Percentiles rank a stretch among this genome's conserved stretches.
phyloP scores from a whole-genome alignment of 2,797 vertebrate genomes.

The Dallia pectoralis region DNA sequence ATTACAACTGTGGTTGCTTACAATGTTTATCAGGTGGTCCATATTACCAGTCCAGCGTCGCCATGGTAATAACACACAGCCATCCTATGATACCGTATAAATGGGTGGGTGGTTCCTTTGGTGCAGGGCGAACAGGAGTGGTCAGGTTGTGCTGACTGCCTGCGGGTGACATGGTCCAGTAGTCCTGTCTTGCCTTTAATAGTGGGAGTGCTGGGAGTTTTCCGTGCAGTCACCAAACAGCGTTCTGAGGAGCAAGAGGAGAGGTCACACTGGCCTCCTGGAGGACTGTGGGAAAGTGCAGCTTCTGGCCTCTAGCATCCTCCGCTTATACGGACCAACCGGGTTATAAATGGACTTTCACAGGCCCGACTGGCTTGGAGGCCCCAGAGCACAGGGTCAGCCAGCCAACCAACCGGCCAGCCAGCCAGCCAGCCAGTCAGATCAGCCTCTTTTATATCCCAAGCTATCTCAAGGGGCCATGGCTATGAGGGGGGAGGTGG shows the following conservation, averaged over 20 bases:
- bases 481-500: conserved; percentile 62
- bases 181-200: conserved; percentile 54
- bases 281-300: conserved; percentile 78
- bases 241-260: conserved; percentile 54
- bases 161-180: conserved; percentile 63
- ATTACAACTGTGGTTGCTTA: background rate
- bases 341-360: conserved; percentile 78
- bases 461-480: conserved; percentile 69
- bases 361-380: conserved; percentile 52
- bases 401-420: conserved; percentile 57
- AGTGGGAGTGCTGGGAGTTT: conserved; percentile 64
- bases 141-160: conserved; percentile 56
- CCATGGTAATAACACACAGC: background rate
- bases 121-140: conserved; percentile 65
- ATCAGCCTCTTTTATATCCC: conserved; percentile 68
- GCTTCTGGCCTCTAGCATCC: conserved; percentile 65
- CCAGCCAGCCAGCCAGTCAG: conserved; percentile 60
- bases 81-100: conserved; percentile 11
- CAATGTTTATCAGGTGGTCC: background rate
- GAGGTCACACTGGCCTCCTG: conserved; percentile 55
- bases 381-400: conserved; percentile 33
- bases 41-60: background rate
- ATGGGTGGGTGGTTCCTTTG: conserved; percentile 59
- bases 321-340: conserved; percentile 73
- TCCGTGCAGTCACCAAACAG: conserved; percentile 64